Evolutionary conservation across 1,140 invertebrate genomes (phyloP), one percentile per base, ranked within the genome.

Genomic region (Drosophila leontia): DNA sequence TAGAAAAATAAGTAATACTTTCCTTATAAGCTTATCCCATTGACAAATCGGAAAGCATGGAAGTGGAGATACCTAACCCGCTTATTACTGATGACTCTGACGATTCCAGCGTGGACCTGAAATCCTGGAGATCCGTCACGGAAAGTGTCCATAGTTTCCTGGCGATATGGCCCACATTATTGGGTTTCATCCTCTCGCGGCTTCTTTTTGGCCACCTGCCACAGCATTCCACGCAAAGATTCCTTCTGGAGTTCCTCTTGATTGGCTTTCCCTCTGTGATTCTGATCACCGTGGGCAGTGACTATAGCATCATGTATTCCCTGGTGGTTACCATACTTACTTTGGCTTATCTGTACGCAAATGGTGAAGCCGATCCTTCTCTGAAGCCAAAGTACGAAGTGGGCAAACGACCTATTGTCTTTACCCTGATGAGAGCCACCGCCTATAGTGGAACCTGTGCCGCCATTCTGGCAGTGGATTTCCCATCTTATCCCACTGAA

Each of bases 381-480:
- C 12, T 32, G 9, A 48, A 39, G 1, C 0, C 26, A 1, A 48
- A 17, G 15, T 75, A 53, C 19, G 47, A 74, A 29, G 8, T 91
- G 0, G 91, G 88, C 3, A 62, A 62, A 11, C 77, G 79, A 4
- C 91, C 91, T 3, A 13, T 34, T 5, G 74, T 81, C 0, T 81
- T 92, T 26, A 84, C 68, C 19, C 87, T 90, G 82, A 86, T 95
- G 81, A 95, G 97, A 77, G 95, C 95, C 0, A 93, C 95, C 7
- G 95, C 96, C 0, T 96, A 96, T 85, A 91, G 98, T 12, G 94
- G 96, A 42, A 98, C 98, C 26, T 94, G 95, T 1, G 94, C 98
- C 70, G 96, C 95, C 75, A 99, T 99, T 79, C 93, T 99, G 35
- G 98, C 97, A 17, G 98, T 99, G 1, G 98, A 99, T 94, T 99